These are phyloP conservation scores for Chascanopsetta lugubris DNA, from an alignment of 2,113 vertebrate species.

Conservation along the genomic window DNA sequence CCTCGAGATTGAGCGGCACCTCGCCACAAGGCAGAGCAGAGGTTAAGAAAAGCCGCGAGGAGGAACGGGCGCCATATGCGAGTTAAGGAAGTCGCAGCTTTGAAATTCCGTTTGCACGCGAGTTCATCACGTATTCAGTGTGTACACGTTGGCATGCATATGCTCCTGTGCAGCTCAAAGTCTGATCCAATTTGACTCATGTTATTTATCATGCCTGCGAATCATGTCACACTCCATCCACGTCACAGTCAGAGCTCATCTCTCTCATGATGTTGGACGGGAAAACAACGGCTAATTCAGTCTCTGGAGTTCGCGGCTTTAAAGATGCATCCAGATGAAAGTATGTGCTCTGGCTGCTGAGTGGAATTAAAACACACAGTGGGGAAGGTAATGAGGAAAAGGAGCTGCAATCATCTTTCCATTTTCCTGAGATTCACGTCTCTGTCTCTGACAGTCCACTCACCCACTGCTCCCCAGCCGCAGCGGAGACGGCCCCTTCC, in stretches of 20 bases:
- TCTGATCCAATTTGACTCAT: constrained; percentile 50
- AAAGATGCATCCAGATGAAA: constrained; percentile 30
- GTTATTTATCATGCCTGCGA: constrained; percentile 49
- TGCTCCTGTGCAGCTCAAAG: constrained; percentile 24
- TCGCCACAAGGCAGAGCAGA: constrained; percentile 33
- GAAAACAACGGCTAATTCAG: constrained; percentile 48
- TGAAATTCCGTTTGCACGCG: background rate
- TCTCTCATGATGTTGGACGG: constrained; percentile 42
- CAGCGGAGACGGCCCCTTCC: too few species aligned
- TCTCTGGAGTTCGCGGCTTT: constrained; percentile 35
- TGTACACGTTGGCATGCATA: constrained; percentile 2
- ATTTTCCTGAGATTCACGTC: constrained; percentile 20
- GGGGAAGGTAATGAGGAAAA: constrained; percentile 31
- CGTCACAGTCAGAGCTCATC: constrained; percentile 59
- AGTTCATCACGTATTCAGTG: background rate
- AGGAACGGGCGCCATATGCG: constrained; percentile 12
- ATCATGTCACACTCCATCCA: constrained; percentile 60
- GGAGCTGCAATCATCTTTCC: constrained; percentile 31
- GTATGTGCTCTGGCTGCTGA: constrained; percentile 8
- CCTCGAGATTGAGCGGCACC: constrained; percentile 54
- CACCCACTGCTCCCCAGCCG: constrained; percentile 33
- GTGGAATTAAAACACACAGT: constrained; percentile 45
- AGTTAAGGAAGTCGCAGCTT: constrained; percentile 4
- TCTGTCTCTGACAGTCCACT: constrained; percentile 23
- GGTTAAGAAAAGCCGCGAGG: constrained; percentile 29